Percentiles rank a stretch among this genome's conserved stretches.
Conservation (phyloP, 2,113 vertebrate genomes). For the Chloropsis hardwickii region DNA sequence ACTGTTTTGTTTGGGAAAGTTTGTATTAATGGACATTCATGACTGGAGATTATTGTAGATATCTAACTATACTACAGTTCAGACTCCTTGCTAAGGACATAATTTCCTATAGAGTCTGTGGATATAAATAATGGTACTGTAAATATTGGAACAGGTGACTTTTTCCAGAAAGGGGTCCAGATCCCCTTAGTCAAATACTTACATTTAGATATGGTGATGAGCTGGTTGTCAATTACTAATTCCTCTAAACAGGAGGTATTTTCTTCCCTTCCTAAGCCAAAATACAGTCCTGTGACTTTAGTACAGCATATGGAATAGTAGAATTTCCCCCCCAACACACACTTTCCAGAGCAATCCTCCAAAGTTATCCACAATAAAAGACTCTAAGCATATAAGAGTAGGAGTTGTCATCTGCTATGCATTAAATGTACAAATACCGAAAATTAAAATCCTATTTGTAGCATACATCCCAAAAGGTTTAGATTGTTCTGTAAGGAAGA, state of each 20-base stretch:
- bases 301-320: not conserved
- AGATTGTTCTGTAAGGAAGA: not conserved
- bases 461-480: not conserved
- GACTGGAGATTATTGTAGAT: not conserved
- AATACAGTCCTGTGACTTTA: not conserved
- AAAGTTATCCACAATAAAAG: not conserved
- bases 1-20: not conserved
- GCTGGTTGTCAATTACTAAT: not conserved
- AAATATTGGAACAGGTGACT: not conserved
- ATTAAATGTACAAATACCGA: not conserved
- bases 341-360: not conserved
- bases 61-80: not conserved
- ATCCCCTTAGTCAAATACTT: not conserved
- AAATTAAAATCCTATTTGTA: conserved; percentile 11
- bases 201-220: not conserved
- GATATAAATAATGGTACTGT: not conserved
- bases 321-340: fast-evolving
- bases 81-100: not conserved
- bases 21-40: not conserved
- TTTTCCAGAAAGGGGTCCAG: not conserved
- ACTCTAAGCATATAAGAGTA: not conserved
- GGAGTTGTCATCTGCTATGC: not conserved
- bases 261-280: not conserved
- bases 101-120: not conserved
- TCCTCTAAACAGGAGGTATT: not conserved